phyloP scores from a whole-genome alignment of 2,797 vertebrate genomes.

The Platalea minor region DNA sequence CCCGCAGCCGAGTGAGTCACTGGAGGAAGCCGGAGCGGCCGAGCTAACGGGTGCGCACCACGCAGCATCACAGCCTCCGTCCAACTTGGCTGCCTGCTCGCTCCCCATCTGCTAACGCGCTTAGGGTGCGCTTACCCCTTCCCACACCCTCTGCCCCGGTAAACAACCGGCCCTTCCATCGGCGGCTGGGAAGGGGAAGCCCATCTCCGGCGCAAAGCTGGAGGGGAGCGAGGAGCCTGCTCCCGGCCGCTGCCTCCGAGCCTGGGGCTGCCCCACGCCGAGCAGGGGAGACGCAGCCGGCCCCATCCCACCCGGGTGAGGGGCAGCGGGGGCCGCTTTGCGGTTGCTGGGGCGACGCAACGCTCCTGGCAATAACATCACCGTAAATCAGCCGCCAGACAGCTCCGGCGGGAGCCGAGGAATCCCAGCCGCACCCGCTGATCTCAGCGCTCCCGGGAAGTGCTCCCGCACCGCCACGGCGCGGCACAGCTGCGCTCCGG shows the following conservation, averaged over 20 bases:
- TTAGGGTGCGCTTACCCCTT: neutral
- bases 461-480: neutral
- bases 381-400: neutral
- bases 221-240: neutral
- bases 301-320: neutral
- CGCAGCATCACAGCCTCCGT: neutral
- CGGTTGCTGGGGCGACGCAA: neutral
- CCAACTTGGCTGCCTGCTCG: neutral
- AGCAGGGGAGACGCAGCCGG: neutral
- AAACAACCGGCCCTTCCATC: neutral
- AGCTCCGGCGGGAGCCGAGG: neutral
- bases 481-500: neutral
- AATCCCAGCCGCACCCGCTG: conserved; percentile 30
- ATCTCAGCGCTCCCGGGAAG: conserved; percentile 14
- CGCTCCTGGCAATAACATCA: conserved; percentile 26
- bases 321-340: neutral
- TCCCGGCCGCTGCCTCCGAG: fast-evolving
- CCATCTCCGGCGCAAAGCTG: neutral
- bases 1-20: neutral
- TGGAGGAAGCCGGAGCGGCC: neutral
- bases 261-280: neutral
- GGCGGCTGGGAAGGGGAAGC: neutral
- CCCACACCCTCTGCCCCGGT: neutral
- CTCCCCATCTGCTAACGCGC: neutral
- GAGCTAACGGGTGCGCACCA: neutral